A percentile compares a stretch with the other conserved stretches of the same genome.
Evolutionary conservation across 2,797 vertebrate species (phyloP).

Genomic region (Epinephelus awoara): DNA sequence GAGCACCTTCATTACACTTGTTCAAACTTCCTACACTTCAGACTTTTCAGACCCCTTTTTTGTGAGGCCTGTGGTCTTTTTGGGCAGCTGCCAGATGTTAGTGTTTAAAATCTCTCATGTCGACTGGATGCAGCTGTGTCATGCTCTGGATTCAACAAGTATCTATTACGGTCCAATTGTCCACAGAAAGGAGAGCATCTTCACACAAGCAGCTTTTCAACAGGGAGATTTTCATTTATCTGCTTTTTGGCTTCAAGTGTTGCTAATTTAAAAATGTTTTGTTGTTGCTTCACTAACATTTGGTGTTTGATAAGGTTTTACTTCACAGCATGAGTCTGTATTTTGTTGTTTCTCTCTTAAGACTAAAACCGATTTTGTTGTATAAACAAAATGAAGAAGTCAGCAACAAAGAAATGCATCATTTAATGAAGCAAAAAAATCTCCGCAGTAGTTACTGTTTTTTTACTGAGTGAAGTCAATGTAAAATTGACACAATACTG

Average conservation of each 20-base stretch:
- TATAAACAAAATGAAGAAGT: background rate
- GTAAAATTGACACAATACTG: background rate
- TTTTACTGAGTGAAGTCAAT: background rate
- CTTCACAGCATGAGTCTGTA: background rate
- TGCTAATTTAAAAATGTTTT: background rate
- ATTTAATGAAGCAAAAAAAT: background rate
- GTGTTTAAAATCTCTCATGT: constrained; percentile 4
- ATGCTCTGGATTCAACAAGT: background rate
- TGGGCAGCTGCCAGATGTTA: constrained; percentile 16
- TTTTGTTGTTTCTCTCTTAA: background rate
- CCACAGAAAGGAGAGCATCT: background rate
- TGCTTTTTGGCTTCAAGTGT: background rate
- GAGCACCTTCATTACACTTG: no score
- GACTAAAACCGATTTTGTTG: background rate
- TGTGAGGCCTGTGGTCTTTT: background rate
- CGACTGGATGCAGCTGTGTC: constrained; percentile 1
- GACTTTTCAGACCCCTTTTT: no score
- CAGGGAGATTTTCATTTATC: background rate
- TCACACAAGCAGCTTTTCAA: background rate
- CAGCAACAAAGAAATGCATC: background rate
- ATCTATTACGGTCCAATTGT: constrained; percentile 10
- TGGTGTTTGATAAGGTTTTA: background rate
- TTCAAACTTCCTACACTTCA: no score
- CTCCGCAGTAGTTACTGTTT: background rate
- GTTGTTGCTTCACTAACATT: no score